Evolutionary conservation across 2,888 invertebrate species (phyloP).

Genomic region (Drosophila barbarae): DNA sequence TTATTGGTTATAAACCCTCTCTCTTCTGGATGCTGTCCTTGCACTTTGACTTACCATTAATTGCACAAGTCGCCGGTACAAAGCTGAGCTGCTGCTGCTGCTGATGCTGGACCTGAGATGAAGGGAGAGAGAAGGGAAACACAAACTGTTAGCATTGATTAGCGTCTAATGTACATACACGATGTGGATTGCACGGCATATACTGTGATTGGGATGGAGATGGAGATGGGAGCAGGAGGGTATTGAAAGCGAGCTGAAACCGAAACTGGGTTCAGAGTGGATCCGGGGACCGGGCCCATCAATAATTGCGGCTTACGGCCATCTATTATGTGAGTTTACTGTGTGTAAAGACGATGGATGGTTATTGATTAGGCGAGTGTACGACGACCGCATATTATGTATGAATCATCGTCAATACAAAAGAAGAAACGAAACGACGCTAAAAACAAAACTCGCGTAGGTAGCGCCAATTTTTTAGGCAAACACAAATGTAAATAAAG

Average conservation of each 20-base stretch:
- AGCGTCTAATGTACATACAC: constrained; percentile 36
- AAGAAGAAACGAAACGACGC: constrained; percentile 47
- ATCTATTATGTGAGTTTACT: constrained; percentile 64
- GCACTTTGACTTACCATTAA: constrained; percentile 63
- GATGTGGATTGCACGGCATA: constrained; percentile 11
- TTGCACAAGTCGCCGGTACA: constrained; percentile 42
- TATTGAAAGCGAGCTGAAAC: constrained; percentile 19
- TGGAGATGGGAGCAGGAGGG: not conserved
- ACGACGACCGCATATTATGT: not conserved
- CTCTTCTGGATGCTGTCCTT: constrained; percentile 9
- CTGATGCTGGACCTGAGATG: constrained; percentile 32
- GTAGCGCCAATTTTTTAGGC: constrained; percentile 69
- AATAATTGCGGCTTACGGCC: constrained; percentile 68
- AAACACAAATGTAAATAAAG: constrained; percentile 47
- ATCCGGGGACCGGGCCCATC: constrained; percentile 39
- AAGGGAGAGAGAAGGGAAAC: constrained; percentile 15
- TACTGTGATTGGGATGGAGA: not conserved
- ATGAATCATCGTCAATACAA: constrained; percentile 54
- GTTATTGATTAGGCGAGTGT: constrained; percentile 61
- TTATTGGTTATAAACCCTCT: not conserved
- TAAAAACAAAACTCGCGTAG: constrained; percentile 69
- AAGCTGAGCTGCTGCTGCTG: constrained; percentile 17
- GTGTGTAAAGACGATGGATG: constrained; percentile 69
- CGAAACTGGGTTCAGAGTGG: constrained; percentile 17
- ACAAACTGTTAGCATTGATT: constrained; percentile 48